Base-by-base conservation (phyloP, 2,113 vertebrate genomes). In the Psilopogon haemacephalus region DNA sequence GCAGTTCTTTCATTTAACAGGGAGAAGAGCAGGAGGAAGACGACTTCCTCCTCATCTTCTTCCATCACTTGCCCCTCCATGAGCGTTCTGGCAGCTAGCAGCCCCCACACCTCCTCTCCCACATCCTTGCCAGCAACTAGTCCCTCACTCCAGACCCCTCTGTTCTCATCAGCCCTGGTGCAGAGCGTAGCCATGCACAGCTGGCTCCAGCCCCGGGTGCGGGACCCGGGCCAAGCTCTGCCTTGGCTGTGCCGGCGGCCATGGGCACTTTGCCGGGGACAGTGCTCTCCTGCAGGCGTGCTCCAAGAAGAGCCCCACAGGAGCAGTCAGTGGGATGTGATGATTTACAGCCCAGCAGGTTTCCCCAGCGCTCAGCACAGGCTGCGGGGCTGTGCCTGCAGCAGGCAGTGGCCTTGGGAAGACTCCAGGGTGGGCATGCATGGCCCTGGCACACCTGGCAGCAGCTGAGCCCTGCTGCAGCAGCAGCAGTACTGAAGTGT, bases 341-440 rank as follows among this genome's bases (percentile, higher is more conserved):
- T 16, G 54, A 11, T 69, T 79, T 58, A 55, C 56, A 79, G 4
- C 3, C 7, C 19, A 0, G 27, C 3, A 5, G 37, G 77, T 93
- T 88, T 90, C 80, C 92, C 9, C 44, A 72, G 72, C 93, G 79
- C 91, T 67, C 58, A 24, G 81, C 11, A 2, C 44, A 86, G 69
- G 35, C 65, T 9, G 28, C 0, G 0, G 17, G 12, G 20, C 37
- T 0, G 0, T 0, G 4, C 38, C 78, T 1, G 1, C 35, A 20
- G 32, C 0, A 0, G 33, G 35, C 75, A 0, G 62, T 0, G 6
- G 24, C 79, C 65, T 37, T 1, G 1, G 55, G 32, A 54, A 67
- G 78, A 67, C 0, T 0, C 55, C 0, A 0, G 32, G 6, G 26
- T 0, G 3, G 67, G 23, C 0, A 0, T 58, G 35, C 0, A 0